Base-by-base conservation (phyloP, 2,797 vertebrate species). In the Lophotriccus pileatus region DNA sequence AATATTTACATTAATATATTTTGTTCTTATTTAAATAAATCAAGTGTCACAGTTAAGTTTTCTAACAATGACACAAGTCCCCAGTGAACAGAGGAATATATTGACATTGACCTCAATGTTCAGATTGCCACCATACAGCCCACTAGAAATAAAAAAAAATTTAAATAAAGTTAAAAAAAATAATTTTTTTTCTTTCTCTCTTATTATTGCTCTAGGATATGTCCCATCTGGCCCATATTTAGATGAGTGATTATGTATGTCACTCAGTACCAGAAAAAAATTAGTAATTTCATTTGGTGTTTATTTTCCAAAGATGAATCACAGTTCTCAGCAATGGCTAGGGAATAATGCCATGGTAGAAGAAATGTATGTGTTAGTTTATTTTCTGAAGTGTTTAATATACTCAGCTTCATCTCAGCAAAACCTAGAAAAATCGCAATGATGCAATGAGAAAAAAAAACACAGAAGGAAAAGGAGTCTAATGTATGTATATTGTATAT, bases 1-100 rank as follows among this genome's bases (percentile, higher is more conserved):
- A 92, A 82, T 95, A 91, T 89, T 87, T 92, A 32, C 25, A 49
- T 83, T 70, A 76, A 52, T 93, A 67, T 83, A 85, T 77, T 90
- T 81, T 86, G 22, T 28, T 64, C 32, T 69, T 60, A 60, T 80
- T 82, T 77, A 84, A 77, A 64, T 87, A 91, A 84, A 53, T 93
- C 6, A 24, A 62, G 53, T 55, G 14, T 22, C 73, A 62, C 4
- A 3, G 22, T 79, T 90, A 79, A 47, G 55, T 89, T 86, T 84
- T 87, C 39, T 55, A 67, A 56, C 43, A 67, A 10, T 52, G 58
- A 41, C 30, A 47, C 15, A 66, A 84, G 14, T 47, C 36, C 8
- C 47, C 25, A n/a, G 18, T 60, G 47, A 90, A 56, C 37, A 67
- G 12, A 82, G 14, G 44, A 89, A 67, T 86, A 87, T 84, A 43